Conservation (phyloP, 2,888 invertebrate species). For the Hyles lineata region DNA sequence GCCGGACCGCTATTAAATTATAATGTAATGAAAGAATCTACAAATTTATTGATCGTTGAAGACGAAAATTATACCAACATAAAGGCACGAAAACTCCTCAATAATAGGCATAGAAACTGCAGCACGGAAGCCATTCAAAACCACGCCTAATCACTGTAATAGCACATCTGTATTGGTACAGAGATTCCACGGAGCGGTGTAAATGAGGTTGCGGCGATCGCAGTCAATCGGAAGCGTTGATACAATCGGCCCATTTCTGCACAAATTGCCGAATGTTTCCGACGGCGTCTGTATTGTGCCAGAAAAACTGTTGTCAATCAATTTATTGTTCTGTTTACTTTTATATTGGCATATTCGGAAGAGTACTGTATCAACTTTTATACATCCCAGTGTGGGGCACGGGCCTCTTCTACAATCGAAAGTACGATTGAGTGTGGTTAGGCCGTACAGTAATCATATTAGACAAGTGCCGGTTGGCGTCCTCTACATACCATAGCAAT, state of each 20-base stretch:
- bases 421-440: no score
- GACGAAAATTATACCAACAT: no score
- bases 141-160: not conserved
- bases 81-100: no score
- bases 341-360: not conserved
- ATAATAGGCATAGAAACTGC: not conserved
- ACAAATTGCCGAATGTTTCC: not conserved
- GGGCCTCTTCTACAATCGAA: no score
- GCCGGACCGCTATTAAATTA: no score
- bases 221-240: slow-evolving; percentile 9
- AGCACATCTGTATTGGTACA: not conserved
- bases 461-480: no score
- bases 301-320: slow-evolving; percentile 5
- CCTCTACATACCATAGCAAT: no score
- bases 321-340: not conserved
- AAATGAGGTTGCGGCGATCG: not conserved
- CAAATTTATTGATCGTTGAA: no score
- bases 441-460: no score
- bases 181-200: not conserved
- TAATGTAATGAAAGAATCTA: no score
- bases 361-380: no score
- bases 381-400: no score
- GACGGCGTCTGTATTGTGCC: not conserved
- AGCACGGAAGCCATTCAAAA: not conserved
- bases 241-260: not conserved